Evolutionary conservation across 1,140 invertebrate genomes (phyloP), one percentile per base, ranked within the genome.

Genomic region (Listronotus oregonensis): DNA sequence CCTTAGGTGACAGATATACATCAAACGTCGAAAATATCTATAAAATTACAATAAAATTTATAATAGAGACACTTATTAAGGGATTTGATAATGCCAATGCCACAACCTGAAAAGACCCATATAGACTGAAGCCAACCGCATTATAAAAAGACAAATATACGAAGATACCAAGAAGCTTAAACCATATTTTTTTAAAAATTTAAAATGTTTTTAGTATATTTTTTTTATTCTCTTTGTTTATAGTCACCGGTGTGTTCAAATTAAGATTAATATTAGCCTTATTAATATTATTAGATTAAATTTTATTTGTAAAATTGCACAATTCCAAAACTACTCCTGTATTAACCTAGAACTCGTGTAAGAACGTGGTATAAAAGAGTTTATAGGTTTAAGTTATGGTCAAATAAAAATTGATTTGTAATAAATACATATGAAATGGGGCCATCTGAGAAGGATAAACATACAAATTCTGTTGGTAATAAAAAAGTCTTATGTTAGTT

Each of bases 11-110:
- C 71, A 85, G 93, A 31, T 96, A 93, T 80, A 94, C 93, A 10
- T 91, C 93, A 51, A 96, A 95, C 80, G 93, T 96, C 64, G 92
- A 95, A 75, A 89, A 85, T 67, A 94, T 95, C 70, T 96, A 96
- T 83, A 91, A 93, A 81, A 87, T 93, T 68, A 93, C 92, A 58
- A 95, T 96, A 73, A 92, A 93, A 75, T 93, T 95, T 74, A 92
- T 96, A 68, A 86, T 96, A 74, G 87, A 94, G 75, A 94, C 92
- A 1, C 81, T 96, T 51, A 84, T 94, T 40, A 87, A 90, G 66
- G 92, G 93, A 32, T 96, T 86, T 80, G 88, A 92, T 69, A 86
- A 87, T 66, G 76, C 72, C 50, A 78, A 77, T 39, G 62, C 72
- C 12, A 70, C 73, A 39, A 75, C 75, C 68, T 75, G 74, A 77